A percentile compares a stretch with the other conserved stretches of the same genome.
These are phyloP conservation scores for Chloroceryle aenea DNA, from an alignment of 2,113 vertebrate genomes.

Conservation along the genomic window DNA sequence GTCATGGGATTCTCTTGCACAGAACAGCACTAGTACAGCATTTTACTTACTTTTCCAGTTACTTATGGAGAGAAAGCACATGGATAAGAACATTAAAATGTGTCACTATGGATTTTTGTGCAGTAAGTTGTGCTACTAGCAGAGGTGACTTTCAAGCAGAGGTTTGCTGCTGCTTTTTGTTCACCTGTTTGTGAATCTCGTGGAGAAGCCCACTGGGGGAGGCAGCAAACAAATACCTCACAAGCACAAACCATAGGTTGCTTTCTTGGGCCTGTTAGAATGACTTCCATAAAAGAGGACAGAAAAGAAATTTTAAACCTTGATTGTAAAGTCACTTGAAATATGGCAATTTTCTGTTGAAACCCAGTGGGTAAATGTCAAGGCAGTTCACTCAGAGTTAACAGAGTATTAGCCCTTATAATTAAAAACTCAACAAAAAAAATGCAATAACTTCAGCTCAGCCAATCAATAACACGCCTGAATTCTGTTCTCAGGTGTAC, in stretches of 20 bases:
- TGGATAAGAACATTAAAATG: not conserved
- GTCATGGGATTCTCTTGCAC: not conserved
- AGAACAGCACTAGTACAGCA: not conserved
- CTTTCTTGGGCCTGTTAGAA: not conserved
- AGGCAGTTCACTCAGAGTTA: not conserved
- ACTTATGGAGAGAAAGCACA: not conserved
- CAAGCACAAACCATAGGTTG: not conserved
- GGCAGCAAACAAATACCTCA: not conserved
- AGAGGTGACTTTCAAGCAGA: not conserved
- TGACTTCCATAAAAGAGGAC: not conserved
- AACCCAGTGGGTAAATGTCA: not conserved
- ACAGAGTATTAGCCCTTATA: not conserved
- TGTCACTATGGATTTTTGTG: not conserved
- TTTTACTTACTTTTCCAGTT: not conserved
- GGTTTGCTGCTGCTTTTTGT: not conserved
- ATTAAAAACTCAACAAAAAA: not conserved
- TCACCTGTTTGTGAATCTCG: fast-evolving
- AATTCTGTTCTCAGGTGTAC: not conserved
- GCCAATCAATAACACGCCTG: not conserved
- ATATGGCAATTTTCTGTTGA: not conserved
- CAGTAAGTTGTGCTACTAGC: not conserved
- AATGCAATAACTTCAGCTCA: not conserved
- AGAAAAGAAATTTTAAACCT: not conserved
- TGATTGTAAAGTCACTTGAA: not conserved
- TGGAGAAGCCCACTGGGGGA: not conserved